phyloP scores from a whole-genome alignment of 2,113 vertebrate genomes.

The Channa maculata region DNA sequence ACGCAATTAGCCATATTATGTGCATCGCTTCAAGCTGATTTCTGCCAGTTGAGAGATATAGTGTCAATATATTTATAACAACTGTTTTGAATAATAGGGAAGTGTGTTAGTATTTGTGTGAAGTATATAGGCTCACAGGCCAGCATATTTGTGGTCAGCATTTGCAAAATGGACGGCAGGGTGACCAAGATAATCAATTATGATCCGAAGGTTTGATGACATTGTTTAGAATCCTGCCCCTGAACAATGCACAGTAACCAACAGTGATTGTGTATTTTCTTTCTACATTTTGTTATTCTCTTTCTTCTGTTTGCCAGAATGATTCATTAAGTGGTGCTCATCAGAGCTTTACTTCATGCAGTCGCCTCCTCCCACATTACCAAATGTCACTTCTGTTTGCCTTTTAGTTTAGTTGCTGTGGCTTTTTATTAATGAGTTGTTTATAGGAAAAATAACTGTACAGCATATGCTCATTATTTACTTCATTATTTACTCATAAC shows the following conservation, averaged over 20 bases:
- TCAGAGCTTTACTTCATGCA: constrained; percentile 62
- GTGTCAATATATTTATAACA: constrained; percentile 53
- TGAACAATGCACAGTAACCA: constrained; percentile 29
- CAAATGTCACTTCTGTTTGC: constrained; percentile 77
- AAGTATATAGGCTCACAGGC: constrained; percentile 22
- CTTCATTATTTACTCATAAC: constrained; percentile 33
- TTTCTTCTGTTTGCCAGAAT: constrained; percentile 58
- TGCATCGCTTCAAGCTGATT: constrained; percentile 66
- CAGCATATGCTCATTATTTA: constrained; percentile 51
- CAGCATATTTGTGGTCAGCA: constrained; percentile 12
- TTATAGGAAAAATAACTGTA: constrained; percentile 10
- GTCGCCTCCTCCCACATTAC: constrained; percentile 72
- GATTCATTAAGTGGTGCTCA: constrained; percentile 71
- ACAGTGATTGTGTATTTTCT: constrained; percentile 39
- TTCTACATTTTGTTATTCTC: constrained; percentile 62
- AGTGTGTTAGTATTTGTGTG: constrained; percentile 10
- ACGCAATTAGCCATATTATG: constrained; percentile 76
- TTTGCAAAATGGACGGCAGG: neutral
- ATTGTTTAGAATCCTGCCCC: constrained; percentile 4
- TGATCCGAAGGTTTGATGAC: constrained; percentile 1
- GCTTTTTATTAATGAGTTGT: constrained; percentile 45
- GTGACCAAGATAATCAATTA: neutral
- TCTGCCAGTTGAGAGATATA: constrained; percentile 46
- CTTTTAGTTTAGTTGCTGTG: constrained; percentile 60
- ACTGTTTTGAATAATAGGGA: constrained; percentile 12